Conservation (phyloP, 2,113 vertebrate genomes). For the Laterallus jamaicensis region DNA sequence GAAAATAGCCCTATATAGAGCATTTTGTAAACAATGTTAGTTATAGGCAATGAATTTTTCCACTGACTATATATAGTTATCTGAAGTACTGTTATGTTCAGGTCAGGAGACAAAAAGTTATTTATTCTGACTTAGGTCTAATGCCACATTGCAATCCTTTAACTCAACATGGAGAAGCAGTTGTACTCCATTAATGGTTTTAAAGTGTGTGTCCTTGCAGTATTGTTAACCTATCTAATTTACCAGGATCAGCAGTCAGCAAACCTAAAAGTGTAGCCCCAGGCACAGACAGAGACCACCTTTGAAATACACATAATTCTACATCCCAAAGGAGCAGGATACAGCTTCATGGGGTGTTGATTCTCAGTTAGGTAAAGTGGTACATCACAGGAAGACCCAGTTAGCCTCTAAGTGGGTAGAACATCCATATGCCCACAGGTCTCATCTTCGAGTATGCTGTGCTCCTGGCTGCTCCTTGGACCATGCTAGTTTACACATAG, state of each 20-base stretch:
- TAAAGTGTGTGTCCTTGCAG: not conserved
- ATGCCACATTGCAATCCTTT: not conserved
- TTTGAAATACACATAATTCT: not conserved
- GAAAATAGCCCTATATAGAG: conserved; percentile 31
- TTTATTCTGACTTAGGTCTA: not conserved
- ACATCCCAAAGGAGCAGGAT: not conserved
- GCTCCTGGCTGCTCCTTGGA: not conserved
- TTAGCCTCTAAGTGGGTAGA: not conserved
- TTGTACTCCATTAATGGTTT: not conserved
- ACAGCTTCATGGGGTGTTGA: not conserved
- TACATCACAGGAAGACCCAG: not conserved
- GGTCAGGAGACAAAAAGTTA: not conserved
- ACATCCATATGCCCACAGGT: rapidly evolving
- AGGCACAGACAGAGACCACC: not conserved
- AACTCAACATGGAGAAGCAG: not conserved
- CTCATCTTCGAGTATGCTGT: not conserved
- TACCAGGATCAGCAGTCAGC: not conserved
- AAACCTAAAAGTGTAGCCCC: not conserved
- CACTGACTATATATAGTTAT: conserved; percentile 12
- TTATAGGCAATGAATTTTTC: not conserved
- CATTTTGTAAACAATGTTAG: conserved; percentile 10
- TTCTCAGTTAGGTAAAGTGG: not conserved
- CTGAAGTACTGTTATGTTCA: not conserved
- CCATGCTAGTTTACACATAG: not conserved
- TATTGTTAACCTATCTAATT: not conserved